These are phyloP conservation scores for Neogobius melanostomus DNA, from an alignment of 2,113 vertebrate species.

Conservation along the genomic window DNA sequence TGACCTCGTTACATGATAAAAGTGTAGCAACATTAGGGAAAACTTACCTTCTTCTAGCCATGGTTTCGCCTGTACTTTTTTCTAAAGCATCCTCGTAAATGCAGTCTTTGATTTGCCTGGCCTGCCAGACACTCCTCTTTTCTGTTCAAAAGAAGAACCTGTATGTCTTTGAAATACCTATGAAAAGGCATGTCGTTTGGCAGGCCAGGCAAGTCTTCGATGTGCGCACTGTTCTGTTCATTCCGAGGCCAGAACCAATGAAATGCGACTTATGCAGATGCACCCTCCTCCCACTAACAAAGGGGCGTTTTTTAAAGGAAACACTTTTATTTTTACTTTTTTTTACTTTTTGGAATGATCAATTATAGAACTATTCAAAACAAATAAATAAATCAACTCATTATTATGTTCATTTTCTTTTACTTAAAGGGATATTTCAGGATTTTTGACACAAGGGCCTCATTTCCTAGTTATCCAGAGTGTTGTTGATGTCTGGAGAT, in stretches of 20 bases:
- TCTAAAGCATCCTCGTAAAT: conserved; percentile 13
- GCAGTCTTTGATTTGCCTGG: background rate
- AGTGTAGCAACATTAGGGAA: background rate
- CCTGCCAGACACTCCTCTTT: too few relatives aligned
- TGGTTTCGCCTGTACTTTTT: conserved; percentile 12
- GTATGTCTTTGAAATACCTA: too few relatives aligned
- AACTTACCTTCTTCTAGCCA: conserved; percentile 57
- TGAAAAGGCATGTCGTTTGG: too few relatives aligned
- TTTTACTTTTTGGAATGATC: background rate
- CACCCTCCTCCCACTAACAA: background rate
- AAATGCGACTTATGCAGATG: fast-evolving
- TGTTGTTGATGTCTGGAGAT: too few relatives aligned
- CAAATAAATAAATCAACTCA: too few relatives aligned
- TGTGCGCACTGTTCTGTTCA: conserved; percentile 13
- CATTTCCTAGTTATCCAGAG: too few relatives aligned
- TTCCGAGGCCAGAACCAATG: conserved; percentile 35
- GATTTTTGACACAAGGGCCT: too few relatives aligned
- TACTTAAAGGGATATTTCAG: too few relatives aligned
- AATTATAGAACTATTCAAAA: too few relatives aligned
- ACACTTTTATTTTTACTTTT: background rate
- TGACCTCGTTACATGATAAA: background rate
- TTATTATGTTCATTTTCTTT: background rate
- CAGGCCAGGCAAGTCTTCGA: too few relatives aligned
- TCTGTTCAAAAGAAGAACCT: too few relatives aligned
- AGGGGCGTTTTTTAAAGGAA: background rate